Conservation (phyloP, 1,140 invertebrate genomes). For the Stenopsyche tienmushanensis region DNA sequence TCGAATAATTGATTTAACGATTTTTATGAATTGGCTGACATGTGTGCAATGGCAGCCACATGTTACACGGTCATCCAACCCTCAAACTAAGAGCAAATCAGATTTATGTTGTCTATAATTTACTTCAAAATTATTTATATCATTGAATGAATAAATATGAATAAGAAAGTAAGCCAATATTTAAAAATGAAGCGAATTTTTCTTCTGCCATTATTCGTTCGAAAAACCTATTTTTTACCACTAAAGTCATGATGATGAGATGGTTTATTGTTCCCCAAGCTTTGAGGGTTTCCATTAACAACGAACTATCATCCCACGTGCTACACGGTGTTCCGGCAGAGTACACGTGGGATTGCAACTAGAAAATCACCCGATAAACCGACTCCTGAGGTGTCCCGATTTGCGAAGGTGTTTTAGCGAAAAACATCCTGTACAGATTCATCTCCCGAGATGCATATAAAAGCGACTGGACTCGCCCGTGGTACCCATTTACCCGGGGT, state of each 20-base stretch:
- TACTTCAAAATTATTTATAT: too few relatives aligned
- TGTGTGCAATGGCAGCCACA: too few relatives aligned
- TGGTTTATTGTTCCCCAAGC: too few relatives aligned
- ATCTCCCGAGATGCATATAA: not conserved
- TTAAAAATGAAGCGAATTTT: not conserved
- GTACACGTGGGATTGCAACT: not conserved
- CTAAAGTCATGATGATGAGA: not conserved
- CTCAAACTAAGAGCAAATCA: too few relatives aligned
- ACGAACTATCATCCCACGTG: conserved; percentile 23
- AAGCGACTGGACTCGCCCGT: not conserved
- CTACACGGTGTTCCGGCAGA: not conserved
- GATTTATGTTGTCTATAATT: too few relatives aligned
- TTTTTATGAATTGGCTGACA: too few relatives aligned
- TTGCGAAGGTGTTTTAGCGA: not conserved
- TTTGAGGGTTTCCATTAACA: too few relatives aligned
- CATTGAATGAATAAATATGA: too few relatives aligned
- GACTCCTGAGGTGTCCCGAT: conserved; percentile 13
- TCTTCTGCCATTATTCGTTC: too few relatives aligned
- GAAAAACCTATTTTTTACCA: not conserved
- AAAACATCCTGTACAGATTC: conserved; percentile 14
- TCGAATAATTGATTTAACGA: too few relatives aligned
- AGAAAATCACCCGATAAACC: not conserved
- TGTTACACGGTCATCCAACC: too few relatives aligned
- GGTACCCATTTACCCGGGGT: not conserved
- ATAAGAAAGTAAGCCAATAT: too few relatives aligned